A percentile compares a stretch with the other conserved stretches of the same genome.
These are phyloP conservation scores for Polyodon spathula DNA, from an alignment of 2,113 vertebrate genomes.

Conservation along the genomic window DNA sequence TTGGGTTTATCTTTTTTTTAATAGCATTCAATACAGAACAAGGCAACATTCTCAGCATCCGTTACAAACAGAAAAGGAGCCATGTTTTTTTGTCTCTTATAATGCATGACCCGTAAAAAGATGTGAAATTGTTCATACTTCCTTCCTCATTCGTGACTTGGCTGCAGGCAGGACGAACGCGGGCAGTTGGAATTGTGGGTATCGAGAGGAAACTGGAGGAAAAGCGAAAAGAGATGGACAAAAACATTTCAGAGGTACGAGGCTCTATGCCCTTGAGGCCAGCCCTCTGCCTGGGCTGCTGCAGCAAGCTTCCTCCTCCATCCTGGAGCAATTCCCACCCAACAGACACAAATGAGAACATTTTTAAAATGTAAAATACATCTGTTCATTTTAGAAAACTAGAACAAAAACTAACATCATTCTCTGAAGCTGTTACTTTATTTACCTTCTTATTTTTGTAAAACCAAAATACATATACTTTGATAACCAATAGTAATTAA, in stretches of 20 bases:
- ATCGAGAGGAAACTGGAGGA: slow-evolving; percentile 96
- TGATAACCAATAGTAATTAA: no score
- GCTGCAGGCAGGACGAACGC: slow-evolving; percentile 78
- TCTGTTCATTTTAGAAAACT: no score
- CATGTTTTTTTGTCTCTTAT: no score
- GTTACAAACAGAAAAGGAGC: no score
- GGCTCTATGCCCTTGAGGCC: slow-evolving; percentile 21
- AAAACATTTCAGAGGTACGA: slow-evolving; percentile 92
- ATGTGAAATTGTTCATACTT: slow-evolving; percentile 27
- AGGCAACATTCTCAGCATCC: no score
- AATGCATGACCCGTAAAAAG: neutral
- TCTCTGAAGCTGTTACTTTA: no score
- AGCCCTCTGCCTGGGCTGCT: slow-evolving; percentile 10
- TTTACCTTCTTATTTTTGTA: no score
- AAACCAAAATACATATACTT: no score
- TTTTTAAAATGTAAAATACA: neutral
- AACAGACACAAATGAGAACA: neutral
- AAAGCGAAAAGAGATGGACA: slow-evolving; percentile 96
- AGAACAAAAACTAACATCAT: no score
- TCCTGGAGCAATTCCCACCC: no score
- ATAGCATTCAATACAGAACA: no score
- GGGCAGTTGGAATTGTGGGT: slow-evolving; percentile 91
- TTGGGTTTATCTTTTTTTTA: no score
- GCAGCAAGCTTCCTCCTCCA: neutral
- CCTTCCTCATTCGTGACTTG: slow-evolving; percentile 43